phyloP scores from a whole-genome alignment of 2,888 invertebrate genomes.

The Palloptera scutellata region DNA sequence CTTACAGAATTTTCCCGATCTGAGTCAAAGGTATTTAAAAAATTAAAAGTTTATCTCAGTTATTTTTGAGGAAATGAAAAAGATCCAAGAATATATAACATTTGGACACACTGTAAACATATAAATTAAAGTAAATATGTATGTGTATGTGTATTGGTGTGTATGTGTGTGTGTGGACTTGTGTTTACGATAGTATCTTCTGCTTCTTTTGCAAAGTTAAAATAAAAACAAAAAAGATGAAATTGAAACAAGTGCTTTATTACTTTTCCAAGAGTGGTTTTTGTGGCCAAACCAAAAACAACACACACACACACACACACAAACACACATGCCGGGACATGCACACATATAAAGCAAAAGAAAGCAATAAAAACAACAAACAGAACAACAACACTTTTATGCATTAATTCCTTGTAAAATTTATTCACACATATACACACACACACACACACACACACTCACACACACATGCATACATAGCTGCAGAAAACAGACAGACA shows the following conservation, averaged over 20 bases:
- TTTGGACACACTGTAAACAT: no score
- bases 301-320: no score
- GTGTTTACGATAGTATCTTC: conserved; percentile 32
- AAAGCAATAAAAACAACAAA: conserved; percentile 12
- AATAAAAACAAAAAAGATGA: conserved; percentile 21
- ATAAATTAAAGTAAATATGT: no score
- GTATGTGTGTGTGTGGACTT: conserved; percentile 7
- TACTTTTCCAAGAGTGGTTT: conserved; percentile 39
- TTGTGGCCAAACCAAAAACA: conserved; percentile 27
- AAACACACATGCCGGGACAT: no score
- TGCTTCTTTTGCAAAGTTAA: no score
- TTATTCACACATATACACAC: conserved; percentile 22
- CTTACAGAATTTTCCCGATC: no score
- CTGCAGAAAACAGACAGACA: no score
- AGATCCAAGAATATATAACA: no score
- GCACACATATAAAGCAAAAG: neutral
- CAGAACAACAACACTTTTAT: neutral
- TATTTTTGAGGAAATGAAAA: no score
- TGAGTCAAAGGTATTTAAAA: no score
- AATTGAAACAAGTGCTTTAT: conserved; percentile 38
- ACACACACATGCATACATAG: conserved; percentile 11
- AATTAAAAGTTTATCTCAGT: no score
- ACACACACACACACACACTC: conserved; percentile 1
- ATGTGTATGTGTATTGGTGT: conserved; percentile 7
- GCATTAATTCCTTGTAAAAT: no score